Evolutionary conservation across 53 echinoderm and acorn worm genomes (phyloP), one percentile per base, ranked within the genome.

Genomic region (Stichopus horrens): DNA sequence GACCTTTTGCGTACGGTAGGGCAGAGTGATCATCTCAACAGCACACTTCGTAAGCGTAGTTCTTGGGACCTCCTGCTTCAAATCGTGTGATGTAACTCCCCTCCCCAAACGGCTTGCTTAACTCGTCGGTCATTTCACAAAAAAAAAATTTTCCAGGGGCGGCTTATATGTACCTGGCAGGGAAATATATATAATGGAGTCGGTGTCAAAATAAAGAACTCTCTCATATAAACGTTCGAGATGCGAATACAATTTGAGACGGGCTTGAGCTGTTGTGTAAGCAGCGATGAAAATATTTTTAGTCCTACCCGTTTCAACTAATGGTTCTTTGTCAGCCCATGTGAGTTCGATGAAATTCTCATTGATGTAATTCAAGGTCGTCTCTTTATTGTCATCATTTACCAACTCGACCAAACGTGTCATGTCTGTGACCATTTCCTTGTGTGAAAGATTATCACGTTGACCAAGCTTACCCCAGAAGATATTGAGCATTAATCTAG

Each of bases 31-130:
- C n/a, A n/a, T n/a, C n/a, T n/a, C n/a, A n/a, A 1, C 88, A 67
- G 52, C 37, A 86, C 53, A 93, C 90, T 23, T 74, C 74, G 58
- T 92, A 94, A 0, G 92, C 91, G 52, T 92, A 92, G 68, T 94
- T 92, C 75, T 92, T 94, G 4, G 92, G 89, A 0, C 94, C 92
- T 21, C 92, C 94, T 4, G 91, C 86, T 0, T 91, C 92, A 53
- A 94, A 94, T 93, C 93, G 4, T 89, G 88, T 55, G 81, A n/a
- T n/a, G n/a, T n/a, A n/a, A n/a, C n/a, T n/a, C n/a, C n/a, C n/a
- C n/a, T n/a, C n/a, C n/a, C n/a, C 84, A 53, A 58, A 76, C 8
- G 89, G 87, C 18, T 92, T 92, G 8, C 0, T 20, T 21, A 94
- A 86, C 77, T 94, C 92, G 83, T 93, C 88, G 11, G 95, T 94